Evolutionary conservation across 2,888 invertebrate species (phyloP).

Genomic region (Lycophotia porphyrea): DNA sequence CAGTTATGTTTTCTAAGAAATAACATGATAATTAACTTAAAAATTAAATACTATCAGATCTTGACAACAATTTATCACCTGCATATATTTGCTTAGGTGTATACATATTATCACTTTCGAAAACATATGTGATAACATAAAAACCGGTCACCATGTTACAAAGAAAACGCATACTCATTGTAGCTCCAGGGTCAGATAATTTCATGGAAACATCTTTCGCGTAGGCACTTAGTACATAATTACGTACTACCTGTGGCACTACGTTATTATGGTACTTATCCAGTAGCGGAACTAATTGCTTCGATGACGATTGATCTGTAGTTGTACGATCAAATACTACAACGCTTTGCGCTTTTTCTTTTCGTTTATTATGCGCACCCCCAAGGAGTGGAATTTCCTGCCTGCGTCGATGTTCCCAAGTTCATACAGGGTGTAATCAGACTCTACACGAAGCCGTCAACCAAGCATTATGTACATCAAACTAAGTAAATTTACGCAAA

Average conservation of each 20-base stretch:
- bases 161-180: constrained; percentile 40
- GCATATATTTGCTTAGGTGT: constrained; percentile 33
- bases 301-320: constrained; percentile 5
- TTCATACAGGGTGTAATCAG: too few relatives aligned
- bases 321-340: background rate
- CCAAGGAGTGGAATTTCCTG: too few relatives aligned
- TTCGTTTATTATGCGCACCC: too few relatives aligned
- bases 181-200: constrained; percentile 34
- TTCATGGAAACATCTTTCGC: constrained; percentile 15
- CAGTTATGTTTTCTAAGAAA: background rate
- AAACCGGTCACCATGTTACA: background rate
- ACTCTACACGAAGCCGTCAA: too few relatives aligned
- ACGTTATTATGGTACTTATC: background rate
- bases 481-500: too few relatives aligned
- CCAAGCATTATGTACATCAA: too few relatives aligned
- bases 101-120: constrained; percentile 1
- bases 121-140: constrained; percentile 41
- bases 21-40: constrained; percentile 10
- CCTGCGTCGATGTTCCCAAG: too few relatives aligned
- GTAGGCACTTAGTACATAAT: background rate
- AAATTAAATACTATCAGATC: background rate
- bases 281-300: constrained; percentile 33
- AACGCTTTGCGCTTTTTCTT: too few relatives aligned
- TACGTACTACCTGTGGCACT: too few relatives aligned
- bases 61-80: constrained; percentile 3